These are phyloP conservation scores for Rhombomys opimus DNA, from an alignment of 2,113 vertebrate genomes.

Conservation along the genomic window DNA sequence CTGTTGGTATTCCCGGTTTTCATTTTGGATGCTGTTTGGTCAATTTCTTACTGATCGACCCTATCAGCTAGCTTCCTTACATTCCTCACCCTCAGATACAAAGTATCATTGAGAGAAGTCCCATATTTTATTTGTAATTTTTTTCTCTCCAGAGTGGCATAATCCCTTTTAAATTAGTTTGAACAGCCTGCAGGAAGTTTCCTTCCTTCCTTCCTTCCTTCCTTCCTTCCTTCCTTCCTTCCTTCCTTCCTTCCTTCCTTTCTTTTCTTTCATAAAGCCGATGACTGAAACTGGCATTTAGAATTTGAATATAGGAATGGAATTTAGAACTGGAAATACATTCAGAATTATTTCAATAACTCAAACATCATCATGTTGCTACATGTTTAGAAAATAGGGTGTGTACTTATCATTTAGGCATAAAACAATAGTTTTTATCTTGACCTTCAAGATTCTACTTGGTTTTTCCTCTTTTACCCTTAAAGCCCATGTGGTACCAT, in stretches of 20 bases:
- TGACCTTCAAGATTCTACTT: background rate
- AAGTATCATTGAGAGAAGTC: background rate
- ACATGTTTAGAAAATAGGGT: background rate
- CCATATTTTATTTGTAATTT: too few relatives aligned
- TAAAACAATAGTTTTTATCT: background rate
- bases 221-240: too few relatives aligned
- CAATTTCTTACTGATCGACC: background rate
- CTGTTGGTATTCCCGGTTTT: too few relatives aligned
- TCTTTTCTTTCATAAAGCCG: too few relatives aligned
- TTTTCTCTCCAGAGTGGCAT: background rate
- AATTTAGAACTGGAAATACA: background rate
- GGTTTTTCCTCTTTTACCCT: background rate
- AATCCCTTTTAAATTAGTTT: background rate
- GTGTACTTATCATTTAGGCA: background rate
- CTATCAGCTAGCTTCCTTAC: background rate
- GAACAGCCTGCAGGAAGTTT: background rate
- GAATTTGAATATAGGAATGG: background rate
- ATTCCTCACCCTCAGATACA: background rate
- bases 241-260: too few relatives aligned
- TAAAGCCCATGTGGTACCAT: rapidly evolving
- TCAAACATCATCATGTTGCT: background rate
- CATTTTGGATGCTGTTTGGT: too few relatives aligned
- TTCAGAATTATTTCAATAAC: background rate
- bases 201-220: background rate
- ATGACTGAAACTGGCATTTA: background rate